These are phyloP conservation scores for Acleris cristana DNA, from an alignment of 2,888 invertebrate species.

Conservation along the genomic window DNA sequence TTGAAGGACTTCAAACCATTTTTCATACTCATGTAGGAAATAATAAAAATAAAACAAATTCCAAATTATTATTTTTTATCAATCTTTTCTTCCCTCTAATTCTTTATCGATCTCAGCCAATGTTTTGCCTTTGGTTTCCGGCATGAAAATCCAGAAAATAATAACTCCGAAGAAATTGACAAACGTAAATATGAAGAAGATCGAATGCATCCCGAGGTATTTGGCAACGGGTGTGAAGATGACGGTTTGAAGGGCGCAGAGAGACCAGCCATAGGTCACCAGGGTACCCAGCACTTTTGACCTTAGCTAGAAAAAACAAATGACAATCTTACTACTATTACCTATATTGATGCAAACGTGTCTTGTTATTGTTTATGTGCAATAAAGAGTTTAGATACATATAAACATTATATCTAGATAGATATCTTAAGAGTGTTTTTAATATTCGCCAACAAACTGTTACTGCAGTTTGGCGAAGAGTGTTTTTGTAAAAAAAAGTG, in stretches of 20 bases:
- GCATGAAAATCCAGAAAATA: constrained; percentile 16
- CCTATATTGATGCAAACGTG: background rate
- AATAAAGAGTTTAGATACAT: background rate
- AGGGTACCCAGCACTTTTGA: constrained; percentile 25
- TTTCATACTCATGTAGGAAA: no score
- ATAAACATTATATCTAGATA: no score
- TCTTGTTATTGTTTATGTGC: background rate
- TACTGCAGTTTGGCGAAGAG: no score
- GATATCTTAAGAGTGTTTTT: no score
- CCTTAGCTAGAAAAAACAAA: constrained; percentile 19
- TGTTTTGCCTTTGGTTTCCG: constrained; percentile 34
- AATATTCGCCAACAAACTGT: no score
- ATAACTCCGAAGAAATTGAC: constrained; percentile 15
- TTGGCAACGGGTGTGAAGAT: constrained; percentile 12
- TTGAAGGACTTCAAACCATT: no score
- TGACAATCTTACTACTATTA: background rate
- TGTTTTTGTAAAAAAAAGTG: no score
- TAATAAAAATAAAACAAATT: no score
- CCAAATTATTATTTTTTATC: background rate
- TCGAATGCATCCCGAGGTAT: constrained; percentile 19
- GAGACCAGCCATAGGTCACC: constrained; percentile 26
- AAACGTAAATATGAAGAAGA: constrained; percentile 23
- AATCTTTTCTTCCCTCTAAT: constrained; percentile 10
- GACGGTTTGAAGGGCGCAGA: constrained; percentile 23
- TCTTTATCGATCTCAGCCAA: constrained; percentile 16